Conservation (phyloP, 2,797 vertebrate species). For the Decapterus maruadsi region DNA sequence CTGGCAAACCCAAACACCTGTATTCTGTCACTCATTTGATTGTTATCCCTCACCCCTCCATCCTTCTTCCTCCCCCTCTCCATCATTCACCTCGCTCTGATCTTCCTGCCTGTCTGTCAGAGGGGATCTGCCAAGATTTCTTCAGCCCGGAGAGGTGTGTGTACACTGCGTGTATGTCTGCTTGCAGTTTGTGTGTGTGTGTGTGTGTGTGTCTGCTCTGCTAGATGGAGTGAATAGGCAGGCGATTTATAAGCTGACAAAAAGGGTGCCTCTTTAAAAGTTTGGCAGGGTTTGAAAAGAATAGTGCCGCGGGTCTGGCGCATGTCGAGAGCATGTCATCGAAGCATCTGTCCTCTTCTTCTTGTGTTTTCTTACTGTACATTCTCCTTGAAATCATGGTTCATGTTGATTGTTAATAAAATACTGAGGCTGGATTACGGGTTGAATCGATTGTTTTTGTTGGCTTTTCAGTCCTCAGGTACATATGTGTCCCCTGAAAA, state of each 20-base stretch:
- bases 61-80: constrained; percentile 74
- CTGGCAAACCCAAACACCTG: constrained; percentile 97
- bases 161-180: constrained; percentile 50
- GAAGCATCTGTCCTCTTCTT: constrained; percentile 39
- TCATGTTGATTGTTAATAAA: neutral
- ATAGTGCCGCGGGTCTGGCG: constrained; percentile 76
- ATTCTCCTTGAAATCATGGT: neutral
- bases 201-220: constrained; percentile 18
- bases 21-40: constrained; percentile 94
- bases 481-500: too few relatives aligned
- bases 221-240: constrained; percentile 73
- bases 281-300: constrained; percentile 89
- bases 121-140: constrained; percentile 90
- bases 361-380: neutral
- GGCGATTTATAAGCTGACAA: constrained; percentile 93
- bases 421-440: too few relatives aligned
- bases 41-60: constrained; percentile 88
- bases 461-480: too few relatives aligned
- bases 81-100: constrained; percentile 92
- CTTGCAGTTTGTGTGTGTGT: constrained; percentile 17
- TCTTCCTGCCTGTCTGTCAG: constrained; percentile 92
- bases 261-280: constrained; percentile 85
- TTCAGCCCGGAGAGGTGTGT: constrained; percentile 81
- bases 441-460: too few relatives aligned
- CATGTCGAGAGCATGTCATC: constrained; percentile 71